Conservation (phyloP, 2,113 vertebrate genomes). For the Rhinoderma darwinii region DNA sequence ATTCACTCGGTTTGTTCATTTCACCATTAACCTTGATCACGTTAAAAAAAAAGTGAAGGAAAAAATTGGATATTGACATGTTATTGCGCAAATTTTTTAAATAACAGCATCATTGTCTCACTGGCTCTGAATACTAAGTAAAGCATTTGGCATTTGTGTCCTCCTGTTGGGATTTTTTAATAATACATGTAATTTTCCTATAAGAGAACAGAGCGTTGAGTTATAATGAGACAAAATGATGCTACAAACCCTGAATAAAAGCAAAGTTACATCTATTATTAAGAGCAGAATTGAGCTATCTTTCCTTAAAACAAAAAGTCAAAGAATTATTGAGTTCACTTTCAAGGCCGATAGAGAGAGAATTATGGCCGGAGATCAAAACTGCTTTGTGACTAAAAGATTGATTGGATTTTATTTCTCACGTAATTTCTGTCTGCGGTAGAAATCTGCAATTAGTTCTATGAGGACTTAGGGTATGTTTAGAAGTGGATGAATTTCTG, state of each 20-base stretch:
- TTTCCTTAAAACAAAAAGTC: slow-evolving; percentile 35
- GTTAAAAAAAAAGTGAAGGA: not conserved
- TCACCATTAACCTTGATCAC: slow-evolving; percentile 42
- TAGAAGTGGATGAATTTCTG: too few species aligned
- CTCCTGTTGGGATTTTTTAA: slow-evolving; percentile 66
- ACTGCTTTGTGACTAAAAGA: not conserved
- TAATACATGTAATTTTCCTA: slow-evolving; percentile 66
- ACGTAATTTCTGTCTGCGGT: not conserved
- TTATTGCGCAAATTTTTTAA: slow-evolving; percentile 8
- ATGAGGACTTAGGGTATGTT: too few species aligned
- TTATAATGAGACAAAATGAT: slow-evolving; percentile 61
- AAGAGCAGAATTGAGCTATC: slow-evolving; percentile 56
- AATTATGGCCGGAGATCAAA: slow-evolving; percentile 19
- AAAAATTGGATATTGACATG: slow-evolving; percentile 19
- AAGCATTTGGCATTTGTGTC: slow-evolving; percentile 46
- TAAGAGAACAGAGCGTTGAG: slow-evolving; percentile 61
- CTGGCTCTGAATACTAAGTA: slow-evolving; percentile 34
- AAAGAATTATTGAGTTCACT: slow-evolving; percentile 23
- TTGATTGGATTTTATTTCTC: not conserved
- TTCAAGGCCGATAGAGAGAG: not conserved
- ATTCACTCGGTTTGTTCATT: slow-evolving; percentile 33
- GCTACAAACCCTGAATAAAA: slow-evolving; percentile 58
- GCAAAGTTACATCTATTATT: slow-evolving; percentile 60
- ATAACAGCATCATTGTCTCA: slow-evolving; percentile 6
- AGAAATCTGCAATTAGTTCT: not conserved